These are phyloP conservation scores for Calidris pygmaea DNA, from an alignment of 2,113 vertebrate genomes.

Conservation along the genomic window DNA sequence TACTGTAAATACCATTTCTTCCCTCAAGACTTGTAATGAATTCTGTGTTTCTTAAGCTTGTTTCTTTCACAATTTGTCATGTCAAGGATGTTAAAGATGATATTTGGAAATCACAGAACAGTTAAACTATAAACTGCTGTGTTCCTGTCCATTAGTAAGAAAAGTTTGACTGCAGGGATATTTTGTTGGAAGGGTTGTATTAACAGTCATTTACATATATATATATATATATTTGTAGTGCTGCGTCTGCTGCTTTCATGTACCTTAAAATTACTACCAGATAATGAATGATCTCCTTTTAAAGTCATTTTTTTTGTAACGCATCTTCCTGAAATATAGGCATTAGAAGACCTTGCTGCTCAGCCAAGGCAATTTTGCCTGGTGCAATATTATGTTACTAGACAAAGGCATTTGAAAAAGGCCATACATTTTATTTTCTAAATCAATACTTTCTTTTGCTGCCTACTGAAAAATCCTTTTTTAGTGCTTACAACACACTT, in stretches of 20 bases:
- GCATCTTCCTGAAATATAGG: conserved; percentile 54
- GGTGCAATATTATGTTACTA: conserved; percentile 48
- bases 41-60: neutral
- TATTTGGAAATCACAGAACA: conserved; percentile 39
- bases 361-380: conserved; percentile 12
- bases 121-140: neutral
- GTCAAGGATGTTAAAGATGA: conserved; percentile 17
- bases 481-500: conserved; percentile 37
- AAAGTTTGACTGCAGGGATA: conserved; percentile 3
- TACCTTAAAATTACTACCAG: conserved; percentile 34
- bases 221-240: conserved; percentile 38
- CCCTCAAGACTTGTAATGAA: conserved; percentile 24
- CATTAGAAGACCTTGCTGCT: conserved; percentile 51
- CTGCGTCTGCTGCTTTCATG: conserved; percentile 38
- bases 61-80: conserved; percentile 54
- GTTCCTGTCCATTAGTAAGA: conserved; percentile 32
- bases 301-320: conserved; percentile 22
- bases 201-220: conserved; percentile 18
- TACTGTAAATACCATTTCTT: conserved; percentile 67
- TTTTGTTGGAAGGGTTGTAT: conserved; percentile 13
- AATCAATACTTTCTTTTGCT: conserved; percentile 62
- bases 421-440: conserved; percentile 62
- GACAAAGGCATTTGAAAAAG: conserved; percentile 63
- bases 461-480: conserved; percentile 45
- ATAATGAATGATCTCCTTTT: conserved; percentile 36